Base-by-base conservation (phyloP, 2,888 invertebrate species). In the Rotaria sp. region DNA sequence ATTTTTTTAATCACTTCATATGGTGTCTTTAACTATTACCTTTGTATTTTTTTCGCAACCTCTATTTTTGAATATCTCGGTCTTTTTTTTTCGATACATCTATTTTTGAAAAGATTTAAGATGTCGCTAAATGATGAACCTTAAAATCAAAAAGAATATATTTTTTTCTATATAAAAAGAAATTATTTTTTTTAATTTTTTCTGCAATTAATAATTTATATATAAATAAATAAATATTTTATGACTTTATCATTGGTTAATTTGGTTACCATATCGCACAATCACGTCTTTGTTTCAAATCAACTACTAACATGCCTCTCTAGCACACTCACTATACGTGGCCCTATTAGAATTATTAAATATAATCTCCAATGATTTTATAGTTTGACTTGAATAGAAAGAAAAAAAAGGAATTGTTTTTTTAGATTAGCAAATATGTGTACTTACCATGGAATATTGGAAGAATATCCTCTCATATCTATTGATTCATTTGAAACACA, bases 401-500 rank as follows among this genome's bases (percentile, higher is more conserved):
- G 35, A 21, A 41, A 41, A 41, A 41, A 50, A 50, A 13, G 2
- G 13, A 50, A 1, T 67, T 55, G 1, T 26, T n/a, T 5, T 67
- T 67, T 10, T 35, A 35, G 35, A 67, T 67, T 35, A 21, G 1
- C 35, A 35, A 30, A 35, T 80, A 80, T 80, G 80, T 80, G 80
- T 45, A 80, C 80, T 1, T 80, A 80, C 26, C 80, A 80, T n/a
- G 80, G 80, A 21, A 80, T 80, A 4, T 15, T 80, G 4, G 80
- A 80, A 15, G 80, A 80, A 80, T 75, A 80, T 18, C 80, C 80
- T n/a, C 45, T 80, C n/a, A 80, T 80, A 80, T 80, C 80, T 45
- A 80, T 80, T n/a, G 80, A 80, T 80, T 80, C 80, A n/a, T 80
- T 80, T 80, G 80, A 80, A 80, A 45, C 80, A n/a, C 45, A 80